Evolutionary conservation across 2,113 vertebrate species (phyloP).

Genomic region (Promerops cafer): DNA sequence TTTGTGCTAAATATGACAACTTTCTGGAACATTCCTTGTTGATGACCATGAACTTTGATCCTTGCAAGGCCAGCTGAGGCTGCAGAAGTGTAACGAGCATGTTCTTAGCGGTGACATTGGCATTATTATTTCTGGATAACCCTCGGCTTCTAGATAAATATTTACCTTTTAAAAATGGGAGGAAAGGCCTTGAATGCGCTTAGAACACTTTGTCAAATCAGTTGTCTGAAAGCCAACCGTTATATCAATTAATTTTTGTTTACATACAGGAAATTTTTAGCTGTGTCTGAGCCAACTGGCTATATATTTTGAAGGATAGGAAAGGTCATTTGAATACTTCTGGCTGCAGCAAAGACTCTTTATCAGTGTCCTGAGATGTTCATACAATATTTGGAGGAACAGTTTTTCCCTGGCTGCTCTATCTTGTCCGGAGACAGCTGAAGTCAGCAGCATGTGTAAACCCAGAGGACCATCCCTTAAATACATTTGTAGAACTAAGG

Average conservation of each 20-base stretch:
- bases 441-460: neutral
- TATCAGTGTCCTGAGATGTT: neutral
- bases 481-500: neutral
- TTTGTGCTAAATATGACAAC: conserved; percentile 30
- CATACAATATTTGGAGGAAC: neutral
- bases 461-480: neutral
- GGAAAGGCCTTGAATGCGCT: neutral
- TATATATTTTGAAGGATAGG: neutral
- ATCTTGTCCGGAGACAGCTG: neutral
- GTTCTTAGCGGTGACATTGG: neutral
- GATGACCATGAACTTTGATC: neutral
- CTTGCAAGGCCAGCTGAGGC: neutral
- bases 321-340: neutral
- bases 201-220: neutral
- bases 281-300: neutral
- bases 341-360: neutral
- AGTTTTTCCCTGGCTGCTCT: neutral
- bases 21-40: conserved; percentile 29
- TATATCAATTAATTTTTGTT: neutral
- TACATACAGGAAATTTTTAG: neutral
- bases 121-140: neutral
- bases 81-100: neutral
- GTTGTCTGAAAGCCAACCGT: neutral
- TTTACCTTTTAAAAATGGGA: neutral
- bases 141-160: neutral